Evolutionary conservation across 2,888 invertebrate species (phyloP).

Genomic region (Pheosia tremula): DNA sequence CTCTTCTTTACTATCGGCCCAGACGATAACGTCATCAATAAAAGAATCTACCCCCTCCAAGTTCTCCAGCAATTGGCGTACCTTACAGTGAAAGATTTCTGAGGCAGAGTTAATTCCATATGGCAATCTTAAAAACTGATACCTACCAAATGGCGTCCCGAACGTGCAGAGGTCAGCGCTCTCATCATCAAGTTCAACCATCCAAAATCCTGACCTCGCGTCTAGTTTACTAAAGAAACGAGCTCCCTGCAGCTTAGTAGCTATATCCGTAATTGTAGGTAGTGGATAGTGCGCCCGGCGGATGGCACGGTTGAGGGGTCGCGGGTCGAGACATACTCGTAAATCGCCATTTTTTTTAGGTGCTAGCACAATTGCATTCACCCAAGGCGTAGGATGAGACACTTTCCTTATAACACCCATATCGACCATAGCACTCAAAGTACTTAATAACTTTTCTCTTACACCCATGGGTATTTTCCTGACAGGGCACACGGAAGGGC

Average conservation of each 20-base stretch:
- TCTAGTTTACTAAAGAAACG: constrained; percentile 10
- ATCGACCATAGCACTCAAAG: background rate
- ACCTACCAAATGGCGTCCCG: constrained; percentile 14
- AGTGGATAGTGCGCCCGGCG: background rate
- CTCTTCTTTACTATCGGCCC: constrained; percentile 5
- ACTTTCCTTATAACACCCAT: background rate
- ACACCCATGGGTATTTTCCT: background rate
- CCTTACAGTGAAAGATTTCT: constrained; percentile 16
- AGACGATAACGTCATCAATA: constrained; percentile 12
- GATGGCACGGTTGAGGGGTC: background rate
- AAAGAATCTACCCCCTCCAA: constrained; percentile 20
- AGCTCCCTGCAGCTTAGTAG: background rate
- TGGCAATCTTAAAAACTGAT: constrained; percentile 10
- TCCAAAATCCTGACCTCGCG: constrained; percentile 11
- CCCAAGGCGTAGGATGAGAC: background rate
- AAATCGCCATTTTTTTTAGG: background rate
- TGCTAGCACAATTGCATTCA: background rate
- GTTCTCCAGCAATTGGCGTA: constrained; percentile 18
- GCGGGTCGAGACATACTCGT: background rate
- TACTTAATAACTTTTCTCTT: background rate
- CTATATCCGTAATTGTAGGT: background rate
- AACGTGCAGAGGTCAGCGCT: constrained; percentile 16
- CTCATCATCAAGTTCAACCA: constrained; percentile 12
- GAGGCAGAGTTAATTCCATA: constrained; percentile 8
- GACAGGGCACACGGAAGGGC: background rate